Evolutionary conservation across 2,888 invertebrate species (phyloP).

Genomic region (Anticlea derivata): DNA sequence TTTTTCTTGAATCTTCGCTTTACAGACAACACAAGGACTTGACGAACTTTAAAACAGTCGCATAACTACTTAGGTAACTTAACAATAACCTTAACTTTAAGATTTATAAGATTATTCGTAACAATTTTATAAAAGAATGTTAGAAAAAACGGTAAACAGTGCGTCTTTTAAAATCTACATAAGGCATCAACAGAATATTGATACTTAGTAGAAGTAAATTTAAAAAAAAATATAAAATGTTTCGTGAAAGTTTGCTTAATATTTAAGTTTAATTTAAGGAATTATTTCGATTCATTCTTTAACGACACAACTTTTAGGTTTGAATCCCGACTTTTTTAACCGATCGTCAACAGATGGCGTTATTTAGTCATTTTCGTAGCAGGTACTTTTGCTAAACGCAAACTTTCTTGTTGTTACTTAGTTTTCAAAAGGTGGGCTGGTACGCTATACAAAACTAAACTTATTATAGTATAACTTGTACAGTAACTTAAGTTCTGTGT

Average conservation of each 20-base stretch:
- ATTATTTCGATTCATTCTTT: conserved; percentile 17
- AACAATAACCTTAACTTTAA: conserved; percentile 58
- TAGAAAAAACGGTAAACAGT: conserved; percentile 45
- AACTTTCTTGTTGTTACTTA: conserved; percentile 31
- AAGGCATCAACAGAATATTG: conserved; percentile 42
- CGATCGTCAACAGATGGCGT: conserved; percentile 5
- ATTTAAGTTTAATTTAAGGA: conserved; percentile 11
- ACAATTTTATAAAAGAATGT: conserved; percentile 43
- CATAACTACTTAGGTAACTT: conserved; percentile 68
- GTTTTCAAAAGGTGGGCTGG: conserved; percentile 57
- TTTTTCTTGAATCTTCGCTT: no score
- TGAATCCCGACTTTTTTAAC: conserved; percentile 1
- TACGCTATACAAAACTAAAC: conserved; percentile 53
- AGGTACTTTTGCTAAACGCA: conserved; percentile 23
- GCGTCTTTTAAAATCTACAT: conserved; percentile 44
- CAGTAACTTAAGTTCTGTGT: conserved; percentile 59
- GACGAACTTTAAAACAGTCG: conserved; percentile 54
- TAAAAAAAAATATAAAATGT: conserved; percentile 13
- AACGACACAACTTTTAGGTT: conserved; percentile 3
- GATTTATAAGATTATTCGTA: conserved; percentile 44
- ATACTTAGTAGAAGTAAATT: conserved; percentile 41
- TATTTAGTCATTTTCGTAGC: conserved; percentile 3
- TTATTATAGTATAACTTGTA: conserved; percentile 62
- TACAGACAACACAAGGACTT: conserved; percentile 12
- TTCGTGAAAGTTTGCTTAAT: conserved; percentile 1